Evolutionary conservation across 1,140 invertebrate species (phyloP).

Genomic region (Colletes gigas): DNA sequence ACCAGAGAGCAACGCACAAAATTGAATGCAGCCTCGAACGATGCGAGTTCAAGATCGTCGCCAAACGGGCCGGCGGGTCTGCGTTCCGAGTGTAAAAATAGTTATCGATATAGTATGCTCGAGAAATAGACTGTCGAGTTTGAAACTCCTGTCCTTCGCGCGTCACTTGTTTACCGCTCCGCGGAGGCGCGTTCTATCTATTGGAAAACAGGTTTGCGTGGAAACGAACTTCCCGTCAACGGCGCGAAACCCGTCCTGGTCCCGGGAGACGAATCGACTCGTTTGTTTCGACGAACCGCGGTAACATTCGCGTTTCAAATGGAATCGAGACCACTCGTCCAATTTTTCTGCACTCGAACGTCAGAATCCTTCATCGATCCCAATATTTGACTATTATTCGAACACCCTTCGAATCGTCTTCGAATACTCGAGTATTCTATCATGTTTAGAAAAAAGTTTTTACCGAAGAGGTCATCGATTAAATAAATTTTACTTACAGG

Average conservation of each 20-base stretch:
- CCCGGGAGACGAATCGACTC: background rate
- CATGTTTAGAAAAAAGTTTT: too few relatives aligned
- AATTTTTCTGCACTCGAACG: too few relatives aligned
- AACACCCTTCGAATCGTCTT: too few relatives aligned
- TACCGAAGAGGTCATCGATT: too few relatives aligned
- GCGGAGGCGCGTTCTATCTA: background rate
- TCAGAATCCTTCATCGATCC: too few relatives aligned
- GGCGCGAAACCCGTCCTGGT: background rate
- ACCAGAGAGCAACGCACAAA: too few relatives aligned
- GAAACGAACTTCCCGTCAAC: background rate
- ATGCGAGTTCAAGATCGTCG: slow-evolving; percentile 38
- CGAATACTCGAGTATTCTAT: too few relatives aligned
- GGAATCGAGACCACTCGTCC: background rate
- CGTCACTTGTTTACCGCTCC: slow-evolving; percentile 12
- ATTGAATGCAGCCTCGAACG: background rate
- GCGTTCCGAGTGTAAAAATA: slow-evolving; percentile 42
- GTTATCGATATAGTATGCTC: slow-evolving; percentile 2
- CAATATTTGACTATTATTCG: too few relatives aligned
- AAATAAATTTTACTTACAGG: too few relatives aligned
- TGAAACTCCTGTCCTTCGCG: background rate
- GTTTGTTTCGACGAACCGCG: background rate
- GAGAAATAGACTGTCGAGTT: background rate
- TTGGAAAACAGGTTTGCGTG: slow-evolving; percentile 30
- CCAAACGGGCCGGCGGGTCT: slow-evolving; percentile 6
- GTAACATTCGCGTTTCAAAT: background rate